phyloP scores from a whole-genome alignment of 2,888 invertebrate species.

The Ormyrus rosae region DNA sequence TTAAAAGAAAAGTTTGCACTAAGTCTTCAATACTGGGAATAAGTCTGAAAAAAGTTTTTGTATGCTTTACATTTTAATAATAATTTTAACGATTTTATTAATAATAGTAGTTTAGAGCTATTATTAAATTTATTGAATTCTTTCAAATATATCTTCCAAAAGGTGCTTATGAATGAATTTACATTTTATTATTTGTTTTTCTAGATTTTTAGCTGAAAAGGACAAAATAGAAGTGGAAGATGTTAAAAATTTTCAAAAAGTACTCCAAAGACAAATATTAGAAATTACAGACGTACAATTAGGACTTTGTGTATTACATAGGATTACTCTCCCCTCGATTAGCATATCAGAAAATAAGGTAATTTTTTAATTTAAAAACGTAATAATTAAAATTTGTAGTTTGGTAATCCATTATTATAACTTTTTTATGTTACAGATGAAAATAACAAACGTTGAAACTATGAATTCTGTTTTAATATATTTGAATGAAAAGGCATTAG shows the following conservation, averaged over 20 bases:
- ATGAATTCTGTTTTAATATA: conserved; percentile 67
- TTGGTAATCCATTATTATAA: neutral
- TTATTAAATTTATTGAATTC: too few relatives aligned
- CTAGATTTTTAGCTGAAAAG: conserved; percentile 54
- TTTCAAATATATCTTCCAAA: conserved; percentile 15
- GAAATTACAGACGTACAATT: conserved; percentile 63
- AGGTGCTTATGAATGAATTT: conserved; percentile 6
- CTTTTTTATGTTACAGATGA: conserved; percentile 65
- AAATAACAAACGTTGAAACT: conserved; percentile 62
- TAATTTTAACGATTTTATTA: too few relatives aligned
- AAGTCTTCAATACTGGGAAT: too few relatives aligned
- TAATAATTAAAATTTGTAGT: neutral
- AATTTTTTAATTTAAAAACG: conserved; percentile 23
- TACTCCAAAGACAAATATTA: conserved; percentile 64
- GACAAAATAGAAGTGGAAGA: conserved; percentile 59
- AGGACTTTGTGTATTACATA: conserved; percentile 65
- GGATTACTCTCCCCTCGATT: conserved; percentile 65
- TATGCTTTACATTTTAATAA: too few relatives aligned
- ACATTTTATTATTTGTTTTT: conserved; percentile 37
- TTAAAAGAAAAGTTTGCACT: too few relatives aligned
- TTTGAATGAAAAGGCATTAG: conserved; percentile 68
- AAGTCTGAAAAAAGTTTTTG: too few relatives aligned
- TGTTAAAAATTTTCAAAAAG: conserved; percentile 65
- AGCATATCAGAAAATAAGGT: conserved; percentile 68
- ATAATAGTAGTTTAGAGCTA: too few relatives aligned